Conservation (phyloP, 2,797 vertebrate species). For the Ammospiza maritima region DNA sequence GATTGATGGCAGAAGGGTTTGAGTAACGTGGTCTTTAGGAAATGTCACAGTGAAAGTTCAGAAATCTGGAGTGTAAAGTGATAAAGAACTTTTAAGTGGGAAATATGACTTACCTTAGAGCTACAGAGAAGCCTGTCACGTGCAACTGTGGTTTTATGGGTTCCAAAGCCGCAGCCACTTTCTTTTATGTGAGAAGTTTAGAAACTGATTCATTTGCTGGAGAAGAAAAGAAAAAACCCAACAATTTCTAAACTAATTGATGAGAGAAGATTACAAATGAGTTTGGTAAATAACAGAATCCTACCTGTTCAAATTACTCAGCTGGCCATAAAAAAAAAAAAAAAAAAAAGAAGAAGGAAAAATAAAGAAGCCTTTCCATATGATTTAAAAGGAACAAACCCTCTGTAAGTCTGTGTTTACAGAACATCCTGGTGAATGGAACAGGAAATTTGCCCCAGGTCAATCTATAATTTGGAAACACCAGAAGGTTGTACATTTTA, state of each 20-base stretch:
- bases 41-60: not conserved
- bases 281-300: not conserved
- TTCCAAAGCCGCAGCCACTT: not conserved
- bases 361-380: not conserved
- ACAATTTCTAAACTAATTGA: not conserved
- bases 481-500: conserved; percentile 36
- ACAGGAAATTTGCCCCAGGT: not conserved
- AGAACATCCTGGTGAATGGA: not conserved
- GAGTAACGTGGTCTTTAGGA: not conserved
- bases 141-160: not conserved
- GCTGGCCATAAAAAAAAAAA: not conserved
- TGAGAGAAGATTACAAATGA: not conserved
- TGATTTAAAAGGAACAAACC: not conserved
- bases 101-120: not conserved
- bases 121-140: not conserved
- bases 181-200: not conserved
- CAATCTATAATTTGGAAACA: conserved; percentile 9
- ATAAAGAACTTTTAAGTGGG: not conserved
- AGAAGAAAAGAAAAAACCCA: not conserved
- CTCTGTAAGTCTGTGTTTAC: not conserved
- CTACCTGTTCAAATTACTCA: not conserved
- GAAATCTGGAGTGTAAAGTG: not conserved
- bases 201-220: not conserved
- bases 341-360: not conserved
- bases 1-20: not conserved